Percentiles rank a stretch among this genome's conserved stretches.
These are phyloP conservation scores for Phrynocephalus forsythii DNA, from an alignment of 2,797 vertebrate genomes.

Conservation along the genomic window DNA sequence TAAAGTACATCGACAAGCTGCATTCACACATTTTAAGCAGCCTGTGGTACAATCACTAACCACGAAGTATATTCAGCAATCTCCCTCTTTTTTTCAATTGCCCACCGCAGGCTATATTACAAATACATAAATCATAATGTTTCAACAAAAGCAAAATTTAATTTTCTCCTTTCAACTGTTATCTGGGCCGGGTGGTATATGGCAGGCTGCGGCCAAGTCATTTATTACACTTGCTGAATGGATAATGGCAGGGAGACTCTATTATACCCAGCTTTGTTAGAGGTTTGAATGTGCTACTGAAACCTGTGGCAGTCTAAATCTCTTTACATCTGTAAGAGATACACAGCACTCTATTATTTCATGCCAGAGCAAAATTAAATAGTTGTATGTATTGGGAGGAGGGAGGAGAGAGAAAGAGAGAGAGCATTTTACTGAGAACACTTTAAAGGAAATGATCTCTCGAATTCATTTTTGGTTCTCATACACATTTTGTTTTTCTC, in stretches of 20 bases:
- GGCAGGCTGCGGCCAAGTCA: constrained; percentile 88
- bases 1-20: constrained; percentile 60
- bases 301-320: constrained; percentile 83
- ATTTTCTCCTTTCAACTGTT: constrained; percentile 95
- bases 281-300: constrained; percentile 81
- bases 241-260: constrained; percentile 91
- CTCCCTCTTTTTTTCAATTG: constrained; percentile 77
- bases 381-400: constrained; percentile 66
- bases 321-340: constrained; percentile 85
- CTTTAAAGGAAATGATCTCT: constrained; percentile 49
- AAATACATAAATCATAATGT: constrained; percentile 99
- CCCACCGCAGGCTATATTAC: constrained; percentile 88
- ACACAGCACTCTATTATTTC: constrained; percentile 85
- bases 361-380: constrained; percentile 83
- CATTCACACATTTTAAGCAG: constrained; percentile 74
- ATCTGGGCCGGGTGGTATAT: constrained; percentile 91
- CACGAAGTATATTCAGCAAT: constrained; percentile 77
- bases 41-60: constrained; percentile 77
- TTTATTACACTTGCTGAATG: constrained; percentile 97
- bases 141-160: constrained; percentile 98
- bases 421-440: constrained; percentile 62
- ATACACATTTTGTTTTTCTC: constrained; percentile 27
- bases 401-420: neutral
- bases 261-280: constrained; percentile 89
- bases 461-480: neutral